Conservation (phyloP, 1,140 invertebrate species). For the Lycorma delicatula region DNA sequence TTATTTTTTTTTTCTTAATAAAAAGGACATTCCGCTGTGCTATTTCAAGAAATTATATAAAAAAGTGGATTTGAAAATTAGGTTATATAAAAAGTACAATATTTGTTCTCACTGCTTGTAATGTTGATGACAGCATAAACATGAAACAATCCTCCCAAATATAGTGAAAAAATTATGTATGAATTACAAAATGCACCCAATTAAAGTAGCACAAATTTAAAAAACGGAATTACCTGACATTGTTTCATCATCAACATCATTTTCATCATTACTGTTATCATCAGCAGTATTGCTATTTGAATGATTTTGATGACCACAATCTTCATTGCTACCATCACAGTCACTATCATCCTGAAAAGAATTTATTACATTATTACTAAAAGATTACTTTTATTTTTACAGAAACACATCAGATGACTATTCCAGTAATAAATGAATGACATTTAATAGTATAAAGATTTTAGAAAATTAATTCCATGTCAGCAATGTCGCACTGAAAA, state of each 20-base stretch:
- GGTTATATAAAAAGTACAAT: neutral
- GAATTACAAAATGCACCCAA: neutral
- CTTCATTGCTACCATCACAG: neutral
- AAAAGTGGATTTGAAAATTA: neutral
- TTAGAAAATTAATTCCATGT: too few relatives aligned
- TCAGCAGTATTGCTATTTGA: slow-evolving; percentile 34
- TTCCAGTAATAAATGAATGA: too few relatives aligned
- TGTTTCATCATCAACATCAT: slow-evolving; percentile 74
- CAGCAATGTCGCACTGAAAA: too few relatives aligned
- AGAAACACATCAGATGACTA: too few relatives aligned
- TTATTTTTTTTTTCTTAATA: too few relatives aligned
- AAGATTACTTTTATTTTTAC: too few relatives aligned
- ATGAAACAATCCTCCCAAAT: neutral
- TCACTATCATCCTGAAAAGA: too few relatives aligned
- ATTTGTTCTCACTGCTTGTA: neutral
- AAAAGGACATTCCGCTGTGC: too few relatives aligned
- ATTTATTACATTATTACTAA: too few relatives aligned
- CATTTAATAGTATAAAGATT: too few relatives aligned
- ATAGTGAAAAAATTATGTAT: neutral
- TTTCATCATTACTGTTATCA: slow-evolving; percentile 57
- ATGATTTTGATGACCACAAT: neutral
- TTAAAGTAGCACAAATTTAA: too few relatives aligned
- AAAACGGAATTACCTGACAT: slow-evolving; percentile 67
- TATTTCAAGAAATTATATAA: too few relatives aligned
- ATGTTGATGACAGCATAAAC: neutral